A percentile compares a stretch with the other conserved stretches of the same genome.
phyloP scores from a whole-genome alignment of 2,888 invertebrate species.

The Nipponacmea schrenckii region DNA sequence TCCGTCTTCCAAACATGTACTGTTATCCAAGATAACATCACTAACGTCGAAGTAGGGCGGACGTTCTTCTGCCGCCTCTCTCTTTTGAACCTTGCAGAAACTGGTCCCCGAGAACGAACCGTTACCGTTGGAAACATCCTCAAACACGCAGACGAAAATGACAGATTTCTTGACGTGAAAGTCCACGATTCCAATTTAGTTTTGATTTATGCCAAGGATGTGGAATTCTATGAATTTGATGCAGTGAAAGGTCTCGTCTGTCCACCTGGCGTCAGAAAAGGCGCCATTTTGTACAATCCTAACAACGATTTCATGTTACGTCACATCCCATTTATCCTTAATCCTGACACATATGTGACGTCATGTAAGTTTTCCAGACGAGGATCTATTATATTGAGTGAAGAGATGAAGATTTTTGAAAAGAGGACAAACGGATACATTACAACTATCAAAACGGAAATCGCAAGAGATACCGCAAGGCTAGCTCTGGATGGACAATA shows the following conservation, averaged over 20 bases:
- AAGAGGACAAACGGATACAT: constrained; percentile 4
- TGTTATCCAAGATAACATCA: constrained; percentile 11
- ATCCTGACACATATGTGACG: constrained; percentile 35
- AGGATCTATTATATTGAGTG: constrained; percentile 42
- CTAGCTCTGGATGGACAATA: constrained; percentile 53
- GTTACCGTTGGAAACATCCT: constrained; percentile 40
- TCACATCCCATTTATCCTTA: constrained; percentile 40
- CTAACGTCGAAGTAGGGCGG: constrained; percentile 31
- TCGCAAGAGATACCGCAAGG: constrained; percentile 27
- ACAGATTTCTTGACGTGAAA: constrained; percentile 43
- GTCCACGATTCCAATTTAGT: constrained; percentile 38
- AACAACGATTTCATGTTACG: constrained; percentile 37
- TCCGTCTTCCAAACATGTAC: constrained; percentile 42
- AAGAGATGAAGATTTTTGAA: constrained; percentile 39
- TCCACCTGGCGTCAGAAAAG: constrained; percentile 41
- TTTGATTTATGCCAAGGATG: constrained; percentile 45
- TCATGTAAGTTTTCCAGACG: constrained; percentile 37
- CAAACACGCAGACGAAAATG: constrained; percentile 34
- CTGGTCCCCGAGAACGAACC: constrained; percentile 21
- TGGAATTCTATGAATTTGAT: constrained; percentile 39
- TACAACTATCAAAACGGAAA: constrained; percentile 25
- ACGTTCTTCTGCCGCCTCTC: constrained; percentile 37
- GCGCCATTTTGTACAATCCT: constrained; percentile 49
- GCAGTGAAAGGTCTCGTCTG: constrained; percentile 40
- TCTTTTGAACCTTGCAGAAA: constrained; percentile 28